Evolutionary conservation across 1,140 invertebrate species (phyloP).

Genomic region (Brachionus manjavacas): DNA sequence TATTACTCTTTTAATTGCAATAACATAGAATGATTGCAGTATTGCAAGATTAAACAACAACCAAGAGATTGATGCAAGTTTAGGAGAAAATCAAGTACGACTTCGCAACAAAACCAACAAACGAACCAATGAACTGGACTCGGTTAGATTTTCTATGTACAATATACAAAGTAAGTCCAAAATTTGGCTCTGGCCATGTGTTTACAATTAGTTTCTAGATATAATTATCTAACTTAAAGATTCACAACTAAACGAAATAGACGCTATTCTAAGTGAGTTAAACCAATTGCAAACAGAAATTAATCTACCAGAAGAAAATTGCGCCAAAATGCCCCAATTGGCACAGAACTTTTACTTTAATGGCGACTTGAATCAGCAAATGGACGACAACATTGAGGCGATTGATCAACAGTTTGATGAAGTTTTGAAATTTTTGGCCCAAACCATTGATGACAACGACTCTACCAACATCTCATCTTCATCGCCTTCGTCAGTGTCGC

Average conservation of each 20-base stretch:
- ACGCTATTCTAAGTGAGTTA: constrained; percentile 32
- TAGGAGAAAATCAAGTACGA: constrained; percentile 17
- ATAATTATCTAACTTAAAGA: constrained; percentile 19
- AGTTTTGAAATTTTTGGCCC: constrained; percentile 36
- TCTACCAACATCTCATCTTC: neutral
- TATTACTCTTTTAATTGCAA: neutral
- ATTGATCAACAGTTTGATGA: constrained; percentile 41
- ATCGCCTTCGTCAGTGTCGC: constrained; percentile 1
- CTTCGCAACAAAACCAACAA: constrained; percentile 17
- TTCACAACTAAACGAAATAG: constrained; percentile 42
- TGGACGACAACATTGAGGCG: neutral
- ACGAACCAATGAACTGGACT: constrained; percentile 34
- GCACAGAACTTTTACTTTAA: constrained; percentile 16
- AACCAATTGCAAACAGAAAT: constrained; percentile 38
- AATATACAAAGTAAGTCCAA: constrained; percentile 40
- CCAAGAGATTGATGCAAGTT: neutral
- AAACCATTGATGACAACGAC: constrained; percentile 18
- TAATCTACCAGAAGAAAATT: neutral
- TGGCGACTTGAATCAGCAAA: neutral
- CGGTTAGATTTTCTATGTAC: constrained; percentile 42
- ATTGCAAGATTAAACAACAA: constrained; percentile 25
- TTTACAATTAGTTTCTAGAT: constrained; percentile 6
- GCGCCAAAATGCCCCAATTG: neutral
- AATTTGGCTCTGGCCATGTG: neutral
- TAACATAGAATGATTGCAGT: constrained; percentile 15